A percentile compares a stretch with the other conserved stretches of the same genome.
Conservation (phyloP, 2,888 invertebrate species). For the Aphidius colemani region DNA sequence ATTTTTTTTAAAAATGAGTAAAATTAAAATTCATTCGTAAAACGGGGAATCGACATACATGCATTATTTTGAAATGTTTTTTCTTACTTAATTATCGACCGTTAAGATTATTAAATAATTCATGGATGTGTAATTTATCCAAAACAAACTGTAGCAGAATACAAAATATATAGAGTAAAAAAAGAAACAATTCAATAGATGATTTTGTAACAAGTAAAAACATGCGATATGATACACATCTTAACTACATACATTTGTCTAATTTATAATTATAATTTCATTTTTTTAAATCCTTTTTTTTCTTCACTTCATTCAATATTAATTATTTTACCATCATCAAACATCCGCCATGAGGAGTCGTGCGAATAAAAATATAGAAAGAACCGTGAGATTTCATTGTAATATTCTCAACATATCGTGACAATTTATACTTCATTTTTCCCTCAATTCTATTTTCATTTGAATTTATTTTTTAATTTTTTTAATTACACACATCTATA, state of each 20-base stretch:
- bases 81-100: conserved; percentile 14
- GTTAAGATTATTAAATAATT: conserved; percentile 37
- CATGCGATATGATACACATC: not conserved
- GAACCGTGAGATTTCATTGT: conserved; percentile 25
- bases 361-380: conserved; percentile 8
- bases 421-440: conserved; percentile 10
- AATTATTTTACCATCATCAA: conserved; percentile 15
- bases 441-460: not conserved
- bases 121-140: conserved; percentile 19
- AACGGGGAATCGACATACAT: too few species aligned
- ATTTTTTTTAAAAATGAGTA: too few species aligned
- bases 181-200: not conserved
- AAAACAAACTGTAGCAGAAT: not conserved
- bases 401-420: conserved; percentile 9
- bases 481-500: conserved; percentile 20
- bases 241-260: not conserved
- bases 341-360: conserved; percentile 16
- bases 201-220: conserved; percentile 17
- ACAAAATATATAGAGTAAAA: not conserved
- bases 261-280: conserved; percentile 13
- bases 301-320: conserved; percentile 23
- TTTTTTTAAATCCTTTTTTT: conserved; percentile 9
- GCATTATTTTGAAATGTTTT: not conserved
- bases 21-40: too few species aligned
- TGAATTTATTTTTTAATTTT: not conserved